Base-by-base conservation (phyloP, 1,140 invertebrate species). In the Monochamus saltuarius region DNA sequence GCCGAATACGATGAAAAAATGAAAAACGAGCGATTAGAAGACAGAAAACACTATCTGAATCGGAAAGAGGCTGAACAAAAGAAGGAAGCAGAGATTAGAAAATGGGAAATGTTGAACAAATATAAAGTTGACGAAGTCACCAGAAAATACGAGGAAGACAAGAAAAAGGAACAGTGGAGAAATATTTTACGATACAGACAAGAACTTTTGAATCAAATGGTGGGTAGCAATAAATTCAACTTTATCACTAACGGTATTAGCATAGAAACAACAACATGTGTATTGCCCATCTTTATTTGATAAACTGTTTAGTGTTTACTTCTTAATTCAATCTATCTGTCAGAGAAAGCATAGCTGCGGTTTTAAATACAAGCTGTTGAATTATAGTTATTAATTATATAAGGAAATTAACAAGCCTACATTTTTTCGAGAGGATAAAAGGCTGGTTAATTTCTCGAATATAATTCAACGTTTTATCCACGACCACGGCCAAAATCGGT, bases 131-230 rank as follows among this genome's bases (percentile, higher is more conserved):
- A 78, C 0, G 69, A 72, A 39, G 63, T 69, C 11, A 70, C 75
- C 7, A 52, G 75, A 38, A 75, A 77, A 46, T 79, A 75, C 36
- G 74, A 78, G 50, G 73, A 75, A 45, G 59, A 61, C 6, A 17
- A 56, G 13, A 73, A 67, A 10, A 67, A 75, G 36, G 64, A 75
- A 46, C 66, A 63, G 40, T 54, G 71, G 22, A 62, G 64, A 8
- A 64, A 72, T 13, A 49, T 74, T 2, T 65, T 78, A 37, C 64
- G 73, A 11, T 79, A 77, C 56, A 63, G 79, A 7, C 69, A 58
- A 46, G 74, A 77, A 58, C 60, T 81, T 40, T 69, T 78, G 19
- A 58, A 73, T 37, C 78, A 81, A 71, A 63, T 80, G 52, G 69
- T 65, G 45, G 19, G 8, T 47, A 16, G 35, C 16, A 17, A n/a